A percentile compares a stretch with the other conserved stretches of the same genome.
Conservation (phyloP, 2,888 invertebrate species). For the Tetragonula carbonaria region DNA sequence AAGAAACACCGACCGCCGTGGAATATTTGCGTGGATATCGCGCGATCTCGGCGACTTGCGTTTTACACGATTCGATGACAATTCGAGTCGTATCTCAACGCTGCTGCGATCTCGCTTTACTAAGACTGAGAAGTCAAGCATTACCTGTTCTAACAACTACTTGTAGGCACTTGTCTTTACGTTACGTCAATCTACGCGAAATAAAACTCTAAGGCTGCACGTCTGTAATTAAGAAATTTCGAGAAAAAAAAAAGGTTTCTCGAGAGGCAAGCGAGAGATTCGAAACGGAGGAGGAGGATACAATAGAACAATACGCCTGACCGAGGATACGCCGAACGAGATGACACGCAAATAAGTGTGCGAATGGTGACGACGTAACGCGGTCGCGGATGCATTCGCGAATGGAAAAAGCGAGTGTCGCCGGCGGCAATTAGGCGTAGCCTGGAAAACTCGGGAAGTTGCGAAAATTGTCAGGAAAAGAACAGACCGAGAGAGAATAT, state of each 20-base stretch:
- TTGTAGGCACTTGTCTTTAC: background rate
- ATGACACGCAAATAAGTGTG: constrained; percentile 64
- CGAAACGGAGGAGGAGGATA: background rate
- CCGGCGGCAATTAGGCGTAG: constrained; percentile 58
- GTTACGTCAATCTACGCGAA: background rate
- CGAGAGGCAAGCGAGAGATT: constrained; percentile 4
- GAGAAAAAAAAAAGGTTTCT: background rate
- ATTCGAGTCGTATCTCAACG: background rate
- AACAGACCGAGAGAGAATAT: background rate
- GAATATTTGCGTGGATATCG: background rate
- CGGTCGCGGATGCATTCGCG: constrained; percentile 54
- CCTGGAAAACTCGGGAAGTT: constrained; percentile 74
- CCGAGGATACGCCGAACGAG: constrained; percentile 50
- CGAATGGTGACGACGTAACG: constrained; percentile 60
- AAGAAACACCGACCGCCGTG: background rate
- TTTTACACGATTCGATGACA: background rate
- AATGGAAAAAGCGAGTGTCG: constrained; percentile 47
- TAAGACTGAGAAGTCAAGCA: background rate
- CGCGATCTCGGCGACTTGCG: background rate
- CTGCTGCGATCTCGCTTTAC: background rate
- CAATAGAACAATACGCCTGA: constrained; percentile 33
- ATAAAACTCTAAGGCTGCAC: background rate
- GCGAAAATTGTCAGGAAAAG: constrained; percentile 69
- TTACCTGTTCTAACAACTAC: background rate
- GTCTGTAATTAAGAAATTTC: constrained; percentile 3